Evolutionary conservation across 1,140 invertebrate genomes (phyloP), one percentile per base, ranked within the genome.

Genomic region (Drosophila funebris): DNA sequence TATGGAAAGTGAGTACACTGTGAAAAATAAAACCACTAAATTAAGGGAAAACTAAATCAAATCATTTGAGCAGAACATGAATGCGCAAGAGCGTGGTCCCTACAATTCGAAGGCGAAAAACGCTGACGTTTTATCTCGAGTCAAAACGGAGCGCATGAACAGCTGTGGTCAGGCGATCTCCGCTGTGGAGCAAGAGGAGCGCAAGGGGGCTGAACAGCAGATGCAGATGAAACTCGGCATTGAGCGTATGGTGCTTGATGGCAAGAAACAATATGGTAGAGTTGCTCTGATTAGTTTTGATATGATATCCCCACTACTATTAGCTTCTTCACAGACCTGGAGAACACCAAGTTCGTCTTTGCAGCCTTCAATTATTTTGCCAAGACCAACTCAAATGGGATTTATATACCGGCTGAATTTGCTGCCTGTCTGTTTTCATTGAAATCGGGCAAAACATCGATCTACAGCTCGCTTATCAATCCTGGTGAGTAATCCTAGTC

Each of bases 361-460:
- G 73, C 33, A 0, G 69, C 76, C 2, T 91, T 90, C 0, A 91
- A 91, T 13, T 91, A 76, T 43, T 91, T 91, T 20, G 63, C 64
- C 0, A 90, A 88, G 27, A 75, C 75, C 0, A 8, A 64, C 0
- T 52, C 46, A 4, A 56, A 31, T 3, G 67, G 74, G 0, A 62
- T 88, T 4, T 90, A 91, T 36, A 67, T 88, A 1, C 90, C 90
- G 3, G 90, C 90, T 0, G 90, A 91, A 13, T 76, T 91, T 27
- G 48, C 90, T 0, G 78, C 84, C 0, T 82, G 67, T 29, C 41
- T 79, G 29, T 91, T 58, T 56, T 85, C 90, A 0, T 27, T 91
- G 0, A 70, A 90, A 27, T 36, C 64, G 2, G 90, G 90, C 22
- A 62, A 75, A 8, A 66, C 8, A 2, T 73, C 73, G 0, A 22